phyloP scores from a whole-genome alignment of 1,140 invertebrate species.

The Neodiprion fabricii region DNA sequence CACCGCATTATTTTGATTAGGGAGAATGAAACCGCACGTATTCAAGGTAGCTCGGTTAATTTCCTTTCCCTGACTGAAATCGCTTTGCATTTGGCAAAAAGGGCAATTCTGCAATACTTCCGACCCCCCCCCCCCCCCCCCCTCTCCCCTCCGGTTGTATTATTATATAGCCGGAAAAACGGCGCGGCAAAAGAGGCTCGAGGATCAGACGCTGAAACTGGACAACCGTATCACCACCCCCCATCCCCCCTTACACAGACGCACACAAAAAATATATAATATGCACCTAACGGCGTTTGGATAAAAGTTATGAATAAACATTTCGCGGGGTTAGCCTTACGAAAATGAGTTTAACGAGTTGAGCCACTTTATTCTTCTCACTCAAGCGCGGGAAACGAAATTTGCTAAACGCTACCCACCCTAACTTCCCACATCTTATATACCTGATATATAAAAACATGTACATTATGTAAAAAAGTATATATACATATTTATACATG shows the following conservation, averaged over 20 bases:
- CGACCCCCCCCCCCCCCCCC: not conserved
- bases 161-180: no score
- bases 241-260: no score
- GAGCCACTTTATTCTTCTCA: no score
- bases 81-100: conserved; percentile 2
- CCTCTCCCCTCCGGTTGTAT: no score
- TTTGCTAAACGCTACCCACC: no score
- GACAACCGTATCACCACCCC: conserved; percentile 37
- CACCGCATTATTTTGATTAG: not conserved
- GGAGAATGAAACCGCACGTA: not conserved
- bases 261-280: no score
- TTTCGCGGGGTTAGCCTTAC: conserved; percentile 44
- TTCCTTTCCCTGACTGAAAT: not conserved
- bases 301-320: conserved; percentile 50
- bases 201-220: conserved; percentile 12
- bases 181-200: no score
- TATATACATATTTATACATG: not conserved
- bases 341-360: conserved; percentile 35
- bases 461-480: no score
- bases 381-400: no score
- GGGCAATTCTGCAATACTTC: not conserved
- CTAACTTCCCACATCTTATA: no score
- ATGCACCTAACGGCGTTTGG: no score
- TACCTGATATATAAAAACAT: no score
- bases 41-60: not conserved